Percentiles rank a stretch among this genome's conserved stretches.
Conservation (phyloP, 2,113 vertebrate genomes). For the Mormyrus iriodes region DNA sequence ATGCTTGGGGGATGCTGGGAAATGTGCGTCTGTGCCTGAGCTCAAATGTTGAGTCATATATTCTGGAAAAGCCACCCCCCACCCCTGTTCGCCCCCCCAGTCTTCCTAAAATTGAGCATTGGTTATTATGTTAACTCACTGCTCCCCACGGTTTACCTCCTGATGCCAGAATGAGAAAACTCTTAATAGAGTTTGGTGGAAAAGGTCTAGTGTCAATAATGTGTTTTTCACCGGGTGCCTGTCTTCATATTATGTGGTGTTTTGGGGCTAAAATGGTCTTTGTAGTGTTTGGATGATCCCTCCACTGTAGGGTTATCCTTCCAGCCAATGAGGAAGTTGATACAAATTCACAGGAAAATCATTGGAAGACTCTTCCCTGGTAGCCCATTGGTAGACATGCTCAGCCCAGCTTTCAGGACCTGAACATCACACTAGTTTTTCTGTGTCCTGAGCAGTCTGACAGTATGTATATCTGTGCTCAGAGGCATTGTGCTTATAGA, state of each 20-base stretch:
- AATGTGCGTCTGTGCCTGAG: neutral
- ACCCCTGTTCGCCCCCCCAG: slow-evolving; percentile 1
- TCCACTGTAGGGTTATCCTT: neutral
- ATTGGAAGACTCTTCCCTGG: neutral
- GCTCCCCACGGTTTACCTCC: slow-evolving; percentile 1
- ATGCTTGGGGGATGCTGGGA: neutral
- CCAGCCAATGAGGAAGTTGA: neutral
- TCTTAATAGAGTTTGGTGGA: slow-evolving; percentile 29
- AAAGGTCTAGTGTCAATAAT: slow-evolving; percentile 15
- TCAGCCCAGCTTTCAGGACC: neutral
- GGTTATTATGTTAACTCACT: slow-evolving; percentile 9
- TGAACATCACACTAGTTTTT: neutral
- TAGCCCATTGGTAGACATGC: neutral
- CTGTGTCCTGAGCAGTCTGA: neutral
- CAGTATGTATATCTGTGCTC: neutral
- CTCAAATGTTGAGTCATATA: slow-evolving; percentile 19
- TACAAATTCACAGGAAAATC: neutral
- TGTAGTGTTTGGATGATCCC: neutral
- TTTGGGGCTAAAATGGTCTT: neutral
- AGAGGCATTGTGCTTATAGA: neutral
- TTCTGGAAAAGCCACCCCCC: neutral
- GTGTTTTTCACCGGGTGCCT: slow-evolving; percentile 1
- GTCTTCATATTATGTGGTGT: neutral
- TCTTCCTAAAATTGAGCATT: slow-evolving; percentile 1
- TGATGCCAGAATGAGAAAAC: slow-evolving; percentile 12